Conservation (phyloP, 2,888 invertebrate species). For the Meghimatium bilineatum region DNA sequence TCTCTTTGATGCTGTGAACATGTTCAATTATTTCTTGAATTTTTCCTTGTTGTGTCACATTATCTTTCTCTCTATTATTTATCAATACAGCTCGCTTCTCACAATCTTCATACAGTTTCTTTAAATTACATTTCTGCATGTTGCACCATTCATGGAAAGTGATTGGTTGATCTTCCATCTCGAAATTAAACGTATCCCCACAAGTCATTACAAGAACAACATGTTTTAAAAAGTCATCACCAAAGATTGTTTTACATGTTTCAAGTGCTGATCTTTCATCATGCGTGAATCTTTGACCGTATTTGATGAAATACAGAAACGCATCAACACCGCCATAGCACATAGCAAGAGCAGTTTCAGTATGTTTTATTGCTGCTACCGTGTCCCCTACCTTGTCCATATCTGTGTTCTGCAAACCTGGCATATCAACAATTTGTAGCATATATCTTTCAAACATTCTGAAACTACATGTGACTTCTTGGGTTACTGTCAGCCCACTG, state of each 20-base stretch:
- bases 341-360: not conserved
- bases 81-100: not conserved
- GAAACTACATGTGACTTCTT: too few relatives aligned
- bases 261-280: not conserved
- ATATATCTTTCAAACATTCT: not conserved
- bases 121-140: not conserved
- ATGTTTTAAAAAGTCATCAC: not conserved
- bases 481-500: too few relatives aligned
- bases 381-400: not conserved
- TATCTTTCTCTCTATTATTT: conserved; percentile 6
- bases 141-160: not conserved
- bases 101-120: not conserved
- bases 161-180: not conserved
- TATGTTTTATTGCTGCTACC: not conserved
- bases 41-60: not conserved
- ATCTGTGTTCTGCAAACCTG: not conserved
- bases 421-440: not conserved
- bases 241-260: not conserved
- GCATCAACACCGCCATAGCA: conserved; percentile 2
- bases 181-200: not conserved
- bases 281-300: not conserved
- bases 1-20: not conserved
- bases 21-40: not conserved
- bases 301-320: not conserved
- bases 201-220: not conserved